Evolutionary conservation across 2,888 invertebrate species (phyloP), one percentile per base, ranked within the genome.

Genomic region (Andrena trimmerana): DNA sequence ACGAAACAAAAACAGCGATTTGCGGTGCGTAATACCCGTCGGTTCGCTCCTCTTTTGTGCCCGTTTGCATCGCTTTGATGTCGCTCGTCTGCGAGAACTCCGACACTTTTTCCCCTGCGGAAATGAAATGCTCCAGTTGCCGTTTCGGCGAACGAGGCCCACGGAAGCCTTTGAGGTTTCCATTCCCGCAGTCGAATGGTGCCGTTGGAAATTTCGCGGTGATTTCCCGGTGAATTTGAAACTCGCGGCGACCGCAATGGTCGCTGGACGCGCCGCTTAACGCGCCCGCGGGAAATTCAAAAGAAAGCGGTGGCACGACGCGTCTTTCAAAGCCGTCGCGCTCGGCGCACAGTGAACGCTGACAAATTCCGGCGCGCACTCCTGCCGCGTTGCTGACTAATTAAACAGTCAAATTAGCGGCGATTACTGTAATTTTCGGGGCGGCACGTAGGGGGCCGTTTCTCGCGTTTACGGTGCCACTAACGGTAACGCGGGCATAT

Each of bases 351-450:
- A 2, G 77, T 54, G 20, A 27, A 42, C 73, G 78, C 24, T 16
- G 68, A 54, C 42, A 67, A 79, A 70, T 86, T 78, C 72, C 70
- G n/a, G 8, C 62, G 74, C 54, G 50, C 65, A 63, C 60, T 76
- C 72, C 68, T 10, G 70, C 62, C 62, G 29, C 50, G 62, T 36
- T 24, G 57, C 42, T 71, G 83, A 74, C 79, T 78, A 85, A 87
- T 87, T 85, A 85, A 87, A 87, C 85, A 68, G 81, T 63, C 78
- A 67, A 84, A 87, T 87, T 87, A 80, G 77, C 78, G 69, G 63
- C 80, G 75, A 87, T 87, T 84, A 82, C 88, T 76, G 71, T 85
- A 83, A 87, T 85, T 87, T 78, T 77, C 87, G 71, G 24, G 52
- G 52, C 57, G 33, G 67, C 57, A 85, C 85, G 74, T 73, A 36